Base-by-base conservation (phyloP, 1,140 invertebrate species). In the Brachionus paranguensis region DNA sequence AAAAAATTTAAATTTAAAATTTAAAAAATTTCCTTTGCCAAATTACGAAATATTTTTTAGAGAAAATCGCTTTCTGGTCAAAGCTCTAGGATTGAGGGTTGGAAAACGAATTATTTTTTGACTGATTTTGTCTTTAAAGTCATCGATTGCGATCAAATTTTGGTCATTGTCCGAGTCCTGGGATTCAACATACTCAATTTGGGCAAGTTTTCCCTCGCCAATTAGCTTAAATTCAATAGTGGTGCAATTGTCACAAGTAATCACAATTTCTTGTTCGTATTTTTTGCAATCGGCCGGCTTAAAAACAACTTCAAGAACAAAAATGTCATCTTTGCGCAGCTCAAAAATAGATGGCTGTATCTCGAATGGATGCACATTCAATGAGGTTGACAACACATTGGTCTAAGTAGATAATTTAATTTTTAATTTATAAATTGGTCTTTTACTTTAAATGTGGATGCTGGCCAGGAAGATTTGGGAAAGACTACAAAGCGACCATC, bases 181-280 rank as follows among this genome's bases (percentile, higher is more conserved):
- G 14, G 53, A 37, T 37, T 64, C 78, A 20, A 68, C 24, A 64
- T 43, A 81, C 12, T 81, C 78, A 33, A 64, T 64, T 47, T 81
- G n/a, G n/a, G 78, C 78, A 17, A 81, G 43, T 60, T 37, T 68
- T 12, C 78, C 78, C 84, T 68, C 85, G 88, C 89, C 89, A 86
- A 86, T 87, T 0, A 90, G 14, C 12, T 84, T 87, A 78, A 88
- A 89, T 76, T 89, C 86, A 85, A 86, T 86, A 1, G 88, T 86
- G 29, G 89, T 87, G 83, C 89, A 89, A 85, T 90, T 90, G 84
- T 90, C 89, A 87, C 89, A 89, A 53, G 88, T 84, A 37, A 89
- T 86, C 7, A 86, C 86, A 24, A 90, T 85, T 43, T 88, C 86
- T 68, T 87, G 85, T 1, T 83, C 79, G 85, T 86, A 89, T 11